Base-by-base conservation (phyloP, 2,113 vertebrate genomes). In the Noctilio leporinus region DNA sequence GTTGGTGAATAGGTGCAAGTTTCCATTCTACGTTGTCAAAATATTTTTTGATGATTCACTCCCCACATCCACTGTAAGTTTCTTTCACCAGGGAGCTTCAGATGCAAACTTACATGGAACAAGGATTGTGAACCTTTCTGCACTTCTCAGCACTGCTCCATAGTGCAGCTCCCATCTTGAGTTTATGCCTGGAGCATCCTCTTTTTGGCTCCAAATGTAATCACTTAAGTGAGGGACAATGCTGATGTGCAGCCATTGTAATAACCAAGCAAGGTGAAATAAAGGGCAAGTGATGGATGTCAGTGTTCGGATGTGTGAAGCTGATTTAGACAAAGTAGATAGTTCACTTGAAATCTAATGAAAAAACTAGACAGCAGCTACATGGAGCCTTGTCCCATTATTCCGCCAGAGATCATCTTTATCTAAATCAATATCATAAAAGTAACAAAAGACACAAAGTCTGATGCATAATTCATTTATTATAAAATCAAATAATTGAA, bases 401-500 rank as follows among this genome's bases (percentile, higher is more conserved):
- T 19, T 86, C 57, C 7, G 3, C 38, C 22, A 33, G n/a, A 28
- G 47, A 57, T 87, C 83, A 96, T 94, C 70, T 91, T 96, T 92
- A 93, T 81, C 86, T 76, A 85, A 95, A 96, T 87, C 51, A 67
- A 96, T 93, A 88, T 12, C 45, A 55, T 87, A 73, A 89, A 92
- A 85, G 57, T 89, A 95, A 96, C 57, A 96, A 92, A 96, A 84
- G 87, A 80, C 33, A 92, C 51, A 89, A 89, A 94, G 81, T 95
- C 40, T 89, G 65, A 95, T 92, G 75, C 47, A 81, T 86, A 97
- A 92, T 84, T 95, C 80, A 93, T 85, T 94, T 89, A 94, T 89
- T 94, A 87, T 90, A n/a, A 97, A 95, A 26, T 95, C 73, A 86
- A 95, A 89, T 91, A 89, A 91, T 62, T 93, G 89, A 96, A 94